These are phyloP conservation scores for Nematopogon swammerdamellus DNA, from an alignment of 2,888 invertebrate species.

Conservation along the genomic window DNA sequence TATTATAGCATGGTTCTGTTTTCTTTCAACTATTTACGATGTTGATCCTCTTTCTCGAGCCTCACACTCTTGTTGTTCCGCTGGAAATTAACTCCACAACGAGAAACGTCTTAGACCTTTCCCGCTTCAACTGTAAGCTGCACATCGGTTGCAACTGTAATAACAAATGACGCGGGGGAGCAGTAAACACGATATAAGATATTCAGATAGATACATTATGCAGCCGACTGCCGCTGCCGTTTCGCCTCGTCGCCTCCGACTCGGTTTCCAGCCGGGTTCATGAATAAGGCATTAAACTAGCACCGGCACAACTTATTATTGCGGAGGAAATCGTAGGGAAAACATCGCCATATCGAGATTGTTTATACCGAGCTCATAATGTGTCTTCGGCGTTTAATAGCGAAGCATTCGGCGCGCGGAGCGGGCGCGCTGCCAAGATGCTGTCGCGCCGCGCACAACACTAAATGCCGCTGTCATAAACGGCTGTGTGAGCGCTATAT, in stretches of 20 bases:
- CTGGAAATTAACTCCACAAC: too few species aligned
- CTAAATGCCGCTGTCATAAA: not conserved
- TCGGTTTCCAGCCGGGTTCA: not conserved
- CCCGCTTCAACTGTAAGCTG: too few species aligned
- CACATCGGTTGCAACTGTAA: too few species aligned
- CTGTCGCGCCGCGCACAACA: not conserved
- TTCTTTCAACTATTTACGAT: too few species aligned
- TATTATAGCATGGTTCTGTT: too few species aligned
- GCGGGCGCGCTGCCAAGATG: not conserved
- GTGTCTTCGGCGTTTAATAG: not conserved
- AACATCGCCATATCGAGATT: not conserved
- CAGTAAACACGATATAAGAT: not conserved
- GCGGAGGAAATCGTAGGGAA: not conserved
- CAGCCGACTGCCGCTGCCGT: not conserved
- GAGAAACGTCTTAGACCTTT: too few species aligned
- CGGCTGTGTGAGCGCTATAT: constrained; percentile 5
- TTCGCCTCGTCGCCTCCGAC: not conserved
- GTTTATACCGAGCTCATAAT: not conserved
- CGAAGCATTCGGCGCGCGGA: not conserved
- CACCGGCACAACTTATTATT: not conserved
- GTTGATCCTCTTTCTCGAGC: too few species aligned
- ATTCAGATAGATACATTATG: not conserved
- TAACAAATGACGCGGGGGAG: not conserved
- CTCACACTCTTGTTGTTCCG: too few species aligned
- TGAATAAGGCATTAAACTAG: not conserved